Evolutionary conservation across 2,113 vertebrate species (phyloP), one percentile per base, ranked within the genome.

Genomic region (Lycocorax pyrrhopterus): DNA sequence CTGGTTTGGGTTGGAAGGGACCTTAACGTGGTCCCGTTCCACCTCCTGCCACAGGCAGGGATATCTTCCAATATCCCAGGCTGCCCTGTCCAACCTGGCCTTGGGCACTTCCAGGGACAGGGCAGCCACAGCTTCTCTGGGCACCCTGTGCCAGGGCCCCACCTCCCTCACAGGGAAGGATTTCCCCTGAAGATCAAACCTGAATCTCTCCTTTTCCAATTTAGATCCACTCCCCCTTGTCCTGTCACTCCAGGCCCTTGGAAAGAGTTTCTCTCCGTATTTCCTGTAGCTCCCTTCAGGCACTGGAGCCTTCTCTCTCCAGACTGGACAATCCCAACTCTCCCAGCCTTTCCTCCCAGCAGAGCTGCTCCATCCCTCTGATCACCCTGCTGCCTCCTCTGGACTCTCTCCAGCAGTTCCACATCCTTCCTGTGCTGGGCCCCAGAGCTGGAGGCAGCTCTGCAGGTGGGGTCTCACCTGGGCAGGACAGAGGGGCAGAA

Each of bases 71-170:
- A n/a, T 27, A 0, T 13, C 13, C 25, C 53, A 46, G 25, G 19
- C 0, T 33, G 22, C 4, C 27, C 8, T 0, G 1, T 33, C 52
- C 39, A 53, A 0, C 46, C 30, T 30, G 39, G n/a, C 19, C 33
- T 39, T 59, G 87, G 13, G 4, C 29, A 46, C 20, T 68, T 4
- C 13, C 78, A 89, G 59, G 23, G 44, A 46, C 30, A 23, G 52
- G 19, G 23, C 44, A 60, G n/a, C 29, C 53, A 46, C 39, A 53
- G 46, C 25, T 82, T 3, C 52, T n/a, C 68, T 81, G 76, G 26
- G 22, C 4, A 88, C 0, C 27, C 60, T 53, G 25, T 75, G 39
- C 62, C 44, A 74, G n/a, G 32, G 4, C 8, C 46, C 53, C 1
- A 0, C 5, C 62, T 13, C 5, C 11, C 62, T 68, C 78, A 46